Conservation (phyloP, 2,888 invertebrate genomes). For the Drosophila acutilabella region DNA sequence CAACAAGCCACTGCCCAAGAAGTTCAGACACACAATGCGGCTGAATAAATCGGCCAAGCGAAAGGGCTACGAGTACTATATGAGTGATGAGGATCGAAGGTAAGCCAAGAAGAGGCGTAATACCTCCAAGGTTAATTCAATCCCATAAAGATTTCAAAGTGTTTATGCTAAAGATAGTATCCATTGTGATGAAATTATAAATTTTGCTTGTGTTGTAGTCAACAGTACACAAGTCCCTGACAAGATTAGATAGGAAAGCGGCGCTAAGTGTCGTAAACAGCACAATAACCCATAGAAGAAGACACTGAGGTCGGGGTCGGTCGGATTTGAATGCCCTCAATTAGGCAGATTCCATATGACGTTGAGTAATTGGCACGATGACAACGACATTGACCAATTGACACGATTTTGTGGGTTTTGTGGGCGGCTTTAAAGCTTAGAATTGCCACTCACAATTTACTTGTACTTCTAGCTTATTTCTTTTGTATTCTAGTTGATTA, state of each 20-base stretch:
- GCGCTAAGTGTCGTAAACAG: slow-evolving; percentile 37
- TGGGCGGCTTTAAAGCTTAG: slow-evolving; percentile 16
- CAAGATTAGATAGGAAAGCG: slow-evolving; percentile 62
- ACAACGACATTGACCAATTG: slow-evolving; percentile 73
- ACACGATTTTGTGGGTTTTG: slow-evolving; percentile 60
- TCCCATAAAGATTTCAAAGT: background rate
- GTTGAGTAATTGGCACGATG: slow-evolving; percentile 59
- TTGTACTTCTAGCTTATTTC: background rate
- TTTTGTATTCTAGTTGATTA: background rate
- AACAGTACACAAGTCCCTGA: slow-evolving; percentile 42
- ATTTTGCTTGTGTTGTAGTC: slow-evolving; percentile 34
- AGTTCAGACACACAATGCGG: slow-evolving; percentile 76
- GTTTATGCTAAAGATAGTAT: slow-evolving; percentile 24
- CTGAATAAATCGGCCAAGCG: slow-evolving; percentile 81
- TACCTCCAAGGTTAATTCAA: slow-evolving; percentile 14
- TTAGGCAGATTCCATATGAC: slow-evolving; percentile 40
- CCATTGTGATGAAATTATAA: slow-evolving; percentile 62
- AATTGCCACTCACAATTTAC: background rate
- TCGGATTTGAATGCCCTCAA: slow-evolving; percentile 57
- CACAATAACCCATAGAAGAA: slow-evolving; percentile 34
- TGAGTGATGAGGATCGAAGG: slow-evolving; percentile 82
- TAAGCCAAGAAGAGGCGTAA: slow-evolving; percentile 36
- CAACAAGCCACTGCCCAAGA: slow-evolving; percentile 81
- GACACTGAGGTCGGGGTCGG: slow-evolving; percentile 37
- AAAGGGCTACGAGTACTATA: slow-evolving; percentile 80